Conservation (phyloP, 2,113 vertebrate species). For the Gallinago undulata region DNA sequence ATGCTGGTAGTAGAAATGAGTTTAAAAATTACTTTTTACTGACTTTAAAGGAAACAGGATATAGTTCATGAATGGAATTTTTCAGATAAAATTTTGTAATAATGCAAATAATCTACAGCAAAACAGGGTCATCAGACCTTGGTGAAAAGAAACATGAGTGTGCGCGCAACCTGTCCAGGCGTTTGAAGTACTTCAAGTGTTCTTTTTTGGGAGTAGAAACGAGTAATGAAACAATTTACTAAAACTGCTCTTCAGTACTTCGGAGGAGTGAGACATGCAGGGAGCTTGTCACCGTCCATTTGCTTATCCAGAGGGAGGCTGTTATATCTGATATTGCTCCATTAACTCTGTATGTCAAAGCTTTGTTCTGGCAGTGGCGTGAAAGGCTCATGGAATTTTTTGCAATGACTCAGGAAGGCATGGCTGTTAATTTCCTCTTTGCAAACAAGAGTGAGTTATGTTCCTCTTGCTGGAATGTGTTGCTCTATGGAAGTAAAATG, state of each 20-base stretch:
- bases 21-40: not conserved
- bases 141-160: not conserved
- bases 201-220: not conserved
- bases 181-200: not conserved
- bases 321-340: not conserved
- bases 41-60: not conserved
- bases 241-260: not conserved
- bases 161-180: fast-evolving
- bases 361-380: not conserved
- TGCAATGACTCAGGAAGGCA: not conserved
- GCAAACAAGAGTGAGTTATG: not conserved
- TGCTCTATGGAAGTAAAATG: not conserved
- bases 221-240: not conserved
- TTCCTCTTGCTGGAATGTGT: not conserved
- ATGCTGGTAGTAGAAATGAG: not conserved
- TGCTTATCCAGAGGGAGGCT: not conserved
- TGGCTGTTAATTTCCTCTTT: not conserved
- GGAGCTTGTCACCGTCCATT: not conserved
- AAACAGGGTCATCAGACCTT: not conserved
- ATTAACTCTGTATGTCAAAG: not conserved
- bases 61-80: not conserved
- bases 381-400: not conserved
- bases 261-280: not conserved
- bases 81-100: not conserved
- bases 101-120: not conserved